Conservation (phyloP, 2,888 invertebrate species). For the Polyommatus iphigenia region DNA sequence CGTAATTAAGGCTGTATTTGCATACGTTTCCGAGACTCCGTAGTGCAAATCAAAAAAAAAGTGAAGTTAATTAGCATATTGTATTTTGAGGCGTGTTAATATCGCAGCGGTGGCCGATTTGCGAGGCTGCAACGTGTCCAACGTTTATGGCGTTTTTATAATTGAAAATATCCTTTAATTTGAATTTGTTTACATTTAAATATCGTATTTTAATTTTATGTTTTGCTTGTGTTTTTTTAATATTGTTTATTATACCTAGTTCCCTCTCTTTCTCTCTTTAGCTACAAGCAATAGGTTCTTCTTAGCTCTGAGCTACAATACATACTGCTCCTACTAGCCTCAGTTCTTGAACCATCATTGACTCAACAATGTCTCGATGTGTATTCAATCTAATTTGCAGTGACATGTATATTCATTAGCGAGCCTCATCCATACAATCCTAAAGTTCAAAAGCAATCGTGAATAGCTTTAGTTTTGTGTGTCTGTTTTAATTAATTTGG, state of each 20-base stretch:
- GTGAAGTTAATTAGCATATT: conserved; percentile 78
- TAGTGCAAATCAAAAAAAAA: conserved; percentile 71
- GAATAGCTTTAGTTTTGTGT: conserved; percentile 75
- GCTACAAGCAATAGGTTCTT: not conserved
- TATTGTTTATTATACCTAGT: not conserved
- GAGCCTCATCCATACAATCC: conserved; percentile 59
- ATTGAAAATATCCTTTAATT: conserved; percentile 26
- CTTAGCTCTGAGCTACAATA: not conserved
- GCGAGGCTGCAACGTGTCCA: conserved; percentile 53
- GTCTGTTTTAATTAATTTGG: conserved; percentile 80
- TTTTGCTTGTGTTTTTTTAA: not conserved
- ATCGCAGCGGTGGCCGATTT: conserved; percentile 72
- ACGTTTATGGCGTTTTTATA: conserved; percentile 33
- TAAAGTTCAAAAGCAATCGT: conserved; percentile 63
- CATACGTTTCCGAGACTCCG: conserved; percentile 76
- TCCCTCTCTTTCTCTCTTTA: not conserved
- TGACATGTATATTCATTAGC: conserved; percentile 28
- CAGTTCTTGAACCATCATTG: not conserved
- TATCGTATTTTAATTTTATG: not conserved
- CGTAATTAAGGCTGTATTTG: conserved; percentile 77
- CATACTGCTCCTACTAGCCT: not conserved
- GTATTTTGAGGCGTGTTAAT: conserved; percentile 75
- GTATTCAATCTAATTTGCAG: conserved; percentile 3
- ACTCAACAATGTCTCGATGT: conserved; percentile 8
- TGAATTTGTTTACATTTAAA: conserved; percentile 14